Percentiles rank a stretch among this genome's conserved stretches.
Evolutionary conservation across 2,888 invertebrate species (phyloP).

Genomic region (Smittia sp.): DNA sequence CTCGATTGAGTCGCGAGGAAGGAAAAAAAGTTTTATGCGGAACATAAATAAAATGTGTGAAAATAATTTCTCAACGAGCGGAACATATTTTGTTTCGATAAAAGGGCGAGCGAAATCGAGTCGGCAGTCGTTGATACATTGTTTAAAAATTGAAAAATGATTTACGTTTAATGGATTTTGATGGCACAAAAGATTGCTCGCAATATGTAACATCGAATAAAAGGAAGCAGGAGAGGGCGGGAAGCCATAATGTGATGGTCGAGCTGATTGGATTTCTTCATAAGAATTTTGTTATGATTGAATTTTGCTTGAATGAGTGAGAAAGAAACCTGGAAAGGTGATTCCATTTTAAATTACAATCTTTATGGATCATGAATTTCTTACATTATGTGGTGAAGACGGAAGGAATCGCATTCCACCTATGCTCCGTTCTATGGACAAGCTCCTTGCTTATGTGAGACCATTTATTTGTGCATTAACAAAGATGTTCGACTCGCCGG

Average conservation of each 20-base stretch:
- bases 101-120: no score
- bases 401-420: background rate
- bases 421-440: background rate
- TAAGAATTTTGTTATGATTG: conserved; percentile 11
- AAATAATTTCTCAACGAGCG: background rate
- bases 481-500: background rate
- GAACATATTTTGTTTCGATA: background rate
- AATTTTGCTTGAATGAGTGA: background rate
- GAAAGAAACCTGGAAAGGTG: background rate
- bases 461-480: background rate
- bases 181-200: background rate
- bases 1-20: no score
- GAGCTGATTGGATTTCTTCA: conserved; percentile 12
- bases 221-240: background rate
- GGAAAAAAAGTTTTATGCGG: no score
- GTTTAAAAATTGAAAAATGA: conserved; percentile 10
- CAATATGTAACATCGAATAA: background rate
- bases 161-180: conserved; percentile 5
- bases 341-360: conserved; percentile 32
- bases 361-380: conserved; percentile 27
- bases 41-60: background rate
- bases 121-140: background rate
- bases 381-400: background rate
- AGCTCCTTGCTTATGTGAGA: background rate
- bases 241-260: conserved; percentile 15